Percentiles rank a stretch among this genome's conserved stretches.
These are phyloP conservation scores for Argyra leucocephala DNA, from an alignment of 2,888 invertebrate genomes.

Conservation along the genomic window DNA sequence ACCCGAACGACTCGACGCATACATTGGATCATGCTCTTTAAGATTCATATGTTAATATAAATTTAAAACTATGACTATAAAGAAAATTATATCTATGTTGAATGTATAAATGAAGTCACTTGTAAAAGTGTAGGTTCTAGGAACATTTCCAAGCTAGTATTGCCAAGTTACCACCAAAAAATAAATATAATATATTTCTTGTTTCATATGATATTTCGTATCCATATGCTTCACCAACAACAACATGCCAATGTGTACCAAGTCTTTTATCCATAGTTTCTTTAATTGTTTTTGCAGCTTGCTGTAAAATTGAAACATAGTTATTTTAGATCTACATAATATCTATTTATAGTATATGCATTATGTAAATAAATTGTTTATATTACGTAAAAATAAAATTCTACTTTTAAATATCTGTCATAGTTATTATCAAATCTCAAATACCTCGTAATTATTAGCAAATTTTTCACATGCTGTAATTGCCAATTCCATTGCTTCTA, in stretches of 20 bases:
- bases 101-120: too few relatives aligned
- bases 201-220: slow-evolving; percentile 88
- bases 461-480: slow-evolving; percentile 91
- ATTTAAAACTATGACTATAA: too few relatives aligned
- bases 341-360: background rate
- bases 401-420: too few relatives aligned
- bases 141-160: slow-evolving; percentile 85
- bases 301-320: too few relatives aligned
- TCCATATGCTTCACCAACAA: slow-evolving; percentile 91
- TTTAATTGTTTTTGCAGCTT: slow-evolving; percentile 85
- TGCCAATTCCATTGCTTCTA: slow-evolving; percentile 80
- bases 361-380: too few relatives aligned
- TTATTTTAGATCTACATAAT: background rate
- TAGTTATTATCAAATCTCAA: slow-evolving; percentile 39
- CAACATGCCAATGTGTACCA: slow-evolving; percentile 89
- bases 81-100: too few relatives aligned
- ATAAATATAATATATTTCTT: slow-evolving; percentile 76
- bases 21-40: too few relatives aligned
- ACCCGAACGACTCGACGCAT: too few relatives aligned
- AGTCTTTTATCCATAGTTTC: slow-evolving; percentile 93
- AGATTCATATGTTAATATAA: too few relatives aligned
- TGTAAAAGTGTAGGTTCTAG: too few relatives aligned
- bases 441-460: slow-evolving; percentile 73
- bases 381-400: too few relatives aligned
- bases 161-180: slow-evolving; percentile 84